phyloP scores from a whole-genome alignment of 2,888 invertebrate genomes.

The Notodonta ziczac region DNA sequence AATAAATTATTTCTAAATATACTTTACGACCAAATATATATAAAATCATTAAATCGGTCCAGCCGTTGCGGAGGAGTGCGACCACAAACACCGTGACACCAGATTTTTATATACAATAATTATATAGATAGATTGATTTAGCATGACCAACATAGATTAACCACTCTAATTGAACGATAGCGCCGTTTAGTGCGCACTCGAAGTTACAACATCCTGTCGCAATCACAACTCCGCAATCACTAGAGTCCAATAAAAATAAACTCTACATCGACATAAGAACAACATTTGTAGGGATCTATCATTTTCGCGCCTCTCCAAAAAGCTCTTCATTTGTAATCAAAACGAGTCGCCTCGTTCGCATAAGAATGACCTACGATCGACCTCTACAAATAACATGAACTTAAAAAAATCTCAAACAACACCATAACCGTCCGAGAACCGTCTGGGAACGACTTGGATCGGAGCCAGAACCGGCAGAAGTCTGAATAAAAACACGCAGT shows the following conservation, averaged over 20 bases:
- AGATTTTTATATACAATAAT: no score
- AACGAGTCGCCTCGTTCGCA: constrained; percentile 3
- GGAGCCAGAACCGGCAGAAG: constrained; percentile 39
- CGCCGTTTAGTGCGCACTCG: neutral
- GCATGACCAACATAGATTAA: no score
- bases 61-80: no score
- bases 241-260: neutral
- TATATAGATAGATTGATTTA: no score
- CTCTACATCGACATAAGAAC: neutral
- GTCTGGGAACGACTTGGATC: constrained; percentile 36
- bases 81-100: no score
- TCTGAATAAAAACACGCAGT: constrained; percentile 43
- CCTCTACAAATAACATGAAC: constrained; percentile 26
- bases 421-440: constrained; percentile 28
- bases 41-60: no score
- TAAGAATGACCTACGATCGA: constrained; percentile 23
- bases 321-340: neutral
- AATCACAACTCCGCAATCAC: neutral
- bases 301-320: neutral
- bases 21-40: no score
- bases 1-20: no score
- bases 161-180: neutral
- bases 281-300: neutral
- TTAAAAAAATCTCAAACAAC: constrained; percentile 19
- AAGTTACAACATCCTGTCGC: neutral